Conservation (phyloP, 1,140 invertebrate genomes). For the Sitodiplosis mosellana region DNA sequence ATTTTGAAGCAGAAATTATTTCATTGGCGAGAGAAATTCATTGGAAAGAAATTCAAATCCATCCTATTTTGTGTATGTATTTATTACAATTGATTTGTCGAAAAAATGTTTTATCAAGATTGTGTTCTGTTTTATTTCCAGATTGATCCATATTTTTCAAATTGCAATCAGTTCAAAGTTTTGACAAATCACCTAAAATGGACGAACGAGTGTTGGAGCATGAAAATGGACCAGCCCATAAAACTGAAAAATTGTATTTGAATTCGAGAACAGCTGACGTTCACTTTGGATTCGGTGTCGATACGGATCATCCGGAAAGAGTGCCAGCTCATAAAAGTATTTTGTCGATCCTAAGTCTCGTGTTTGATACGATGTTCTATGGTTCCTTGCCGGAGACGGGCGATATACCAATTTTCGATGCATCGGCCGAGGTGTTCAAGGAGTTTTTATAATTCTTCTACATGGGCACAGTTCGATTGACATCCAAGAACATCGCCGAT, state of each 20-base stretch:
- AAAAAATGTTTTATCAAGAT: no score
- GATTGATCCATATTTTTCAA: no score
- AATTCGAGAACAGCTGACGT: neutral
- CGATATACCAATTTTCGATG: neutral
- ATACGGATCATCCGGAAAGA: neutral
- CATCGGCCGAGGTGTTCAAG: neutral
- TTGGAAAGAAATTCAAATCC: no score
- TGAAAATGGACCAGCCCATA: neutral
- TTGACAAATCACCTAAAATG: neutral
- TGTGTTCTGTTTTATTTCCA: no score
- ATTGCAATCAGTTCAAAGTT: no score
- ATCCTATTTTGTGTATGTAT: no score
- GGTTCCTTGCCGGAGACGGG: neutral
- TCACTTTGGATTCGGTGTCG: neutral
- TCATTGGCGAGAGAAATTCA: no score
- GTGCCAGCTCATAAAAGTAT: neutral
- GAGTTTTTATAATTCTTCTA: neutral
- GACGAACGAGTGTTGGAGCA: neutral
- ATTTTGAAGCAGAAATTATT: no score
- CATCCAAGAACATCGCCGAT: neutral
- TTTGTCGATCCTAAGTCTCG: neutral
- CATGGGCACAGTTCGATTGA: neutral
- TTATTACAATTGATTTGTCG: no score
- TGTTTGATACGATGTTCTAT: neutral
- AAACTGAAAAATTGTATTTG: neutral